Base-by-base conservation (phyloP, 2,113 vertebrate species). In the Pagrus major region DNA sequence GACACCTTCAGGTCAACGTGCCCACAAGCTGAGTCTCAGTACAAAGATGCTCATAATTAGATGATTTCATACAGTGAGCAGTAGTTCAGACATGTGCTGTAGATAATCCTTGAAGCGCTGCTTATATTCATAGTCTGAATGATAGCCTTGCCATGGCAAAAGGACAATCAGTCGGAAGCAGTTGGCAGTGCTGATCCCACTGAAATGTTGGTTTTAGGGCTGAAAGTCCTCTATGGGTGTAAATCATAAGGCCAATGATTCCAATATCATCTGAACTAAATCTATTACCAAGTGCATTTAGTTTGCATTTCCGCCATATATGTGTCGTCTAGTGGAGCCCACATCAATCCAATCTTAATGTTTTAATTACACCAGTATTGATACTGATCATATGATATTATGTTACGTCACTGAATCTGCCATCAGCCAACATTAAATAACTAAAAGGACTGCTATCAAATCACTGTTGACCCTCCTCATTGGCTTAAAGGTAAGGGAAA, bases 21-120 rank as follows among this genome's bases (percentile, higher is more conserved):
- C 41, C 39, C 25, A 69, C 83, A 68, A 31, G 59, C 73, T 65
- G 59, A 14, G 49, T 27, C 27, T 42, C 76, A 70, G 39, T 20
- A 69, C 70, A 84, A 86, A 85, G 77, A 52, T 31, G 33, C 46
- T 44, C 14, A 75, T 78, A 82, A 77, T 31, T 41, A 29, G 47
- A 82, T 52, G 39, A 78, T 75, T 72, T 69, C 47, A 52, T 63
- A 60, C 49, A 46, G 35, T 52, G 59, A 49, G 65, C 59, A 69
- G 61, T 15, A 52, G 63, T 46, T 68, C 56, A 21, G 54, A 33
- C 59, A 73, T 72, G 31, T 58, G 10, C 55, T 69, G 35, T 63
- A 16, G 66, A 54, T 73, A 76, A 74, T 76, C 64, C 23, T 68
- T 74, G 39, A 78, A 73, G 42, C 11, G 0, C 54, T 25, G 10